These are phyloP conservation scores for Zaprionus camerounensis DNA, from an alignment of 1,140 invertebrate genomes.

Conservation along the genomic window DNA sequence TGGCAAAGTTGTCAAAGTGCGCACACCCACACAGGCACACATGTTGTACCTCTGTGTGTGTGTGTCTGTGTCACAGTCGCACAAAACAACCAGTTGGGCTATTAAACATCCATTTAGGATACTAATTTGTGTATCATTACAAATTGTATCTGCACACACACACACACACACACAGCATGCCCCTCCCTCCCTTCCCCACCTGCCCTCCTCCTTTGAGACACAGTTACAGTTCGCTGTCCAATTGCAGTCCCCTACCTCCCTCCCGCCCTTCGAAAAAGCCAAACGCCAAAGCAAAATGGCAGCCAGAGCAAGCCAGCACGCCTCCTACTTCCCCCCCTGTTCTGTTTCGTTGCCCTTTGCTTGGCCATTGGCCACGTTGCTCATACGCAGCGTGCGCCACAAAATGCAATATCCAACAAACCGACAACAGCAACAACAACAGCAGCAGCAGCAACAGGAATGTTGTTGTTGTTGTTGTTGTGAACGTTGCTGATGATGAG, in stretches of 20 bases:
- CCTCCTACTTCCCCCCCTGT: not conserved
- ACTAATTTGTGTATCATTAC: constrained; percentile 84
- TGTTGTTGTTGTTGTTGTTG: constrained; percentile 10
- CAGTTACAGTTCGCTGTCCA: constrained; percentile 42
- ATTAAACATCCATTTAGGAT: constrained; percentile 84
- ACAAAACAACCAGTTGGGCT: constrained; percentile 59
- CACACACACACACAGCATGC: constrained; percentile 26
- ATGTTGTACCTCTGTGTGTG: not conserved
- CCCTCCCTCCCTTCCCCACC: not conserved
- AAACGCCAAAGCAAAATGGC: constrained; percentile 42
- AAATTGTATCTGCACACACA: constrained; percentile 74
- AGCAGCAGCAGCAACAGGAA: not conserved
- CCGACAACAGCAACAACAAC: constrained; percentile 31
- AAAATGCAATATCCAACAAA: constrained; percentile 64
- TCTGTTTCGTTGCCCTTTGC: constrained; percentile 9
- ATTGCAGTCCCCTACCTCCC: constrained; percentile 20
- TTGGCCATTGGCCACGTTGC: constrained; percentile 45
- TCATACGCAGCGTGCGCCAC: constrained; percentile 69
- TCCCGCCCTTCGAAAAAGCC: not conserved
- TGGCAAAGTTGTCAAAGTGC: constrained; percentile 41
- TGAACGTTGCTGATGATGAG: constrained; percentile 45
- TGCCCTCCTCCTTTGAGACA: not conserved
- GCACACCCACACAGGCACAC: constrained; percentile 14
- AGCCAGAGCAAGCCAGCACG: constrained; percentile 15
- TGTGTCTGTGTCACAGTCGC: constrained; percentile 8